Conservation (phyloP, 2,113 vertebrate species). For the Hippocampus barbouri region DNA sequence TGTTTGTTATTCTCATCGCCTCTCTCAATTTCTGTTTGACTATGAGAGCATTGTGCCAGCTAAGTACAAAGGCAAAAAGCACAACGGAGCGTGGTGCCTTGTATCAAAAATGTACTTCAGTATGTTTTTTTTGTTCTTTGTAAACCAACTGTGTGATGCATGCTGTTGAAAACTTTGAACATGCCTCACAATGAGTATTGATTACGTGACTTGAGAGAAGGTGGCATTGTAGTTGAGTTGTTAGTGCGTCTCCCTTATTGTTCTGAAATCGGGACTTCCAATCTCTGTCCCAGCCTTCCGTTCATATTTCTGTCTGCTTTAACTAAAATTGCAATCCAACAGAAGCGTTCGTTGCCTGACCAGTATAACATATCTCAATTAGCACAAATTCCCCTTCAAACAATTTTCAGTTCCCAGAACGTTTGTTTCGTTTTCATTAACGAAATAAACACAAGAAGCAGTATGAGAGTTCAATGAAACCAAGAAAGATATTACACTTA, state of each 20-base stretch:
- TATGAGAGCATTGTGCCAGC: constrained; percentile 40
- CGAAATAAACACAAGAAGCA: too few relatives aligned
- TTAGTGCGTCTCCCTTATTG: not conserved
- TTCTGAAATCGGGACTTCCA: not conserved
- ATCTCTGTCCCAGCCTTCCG: not conserved
- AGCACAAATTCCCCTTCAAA: too few relatives aligned
- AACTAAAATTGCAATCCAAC: too few relatives aligned
- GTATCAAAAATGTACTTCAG: not conserved
- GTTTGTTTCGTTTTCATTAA: too few relatives aligned
- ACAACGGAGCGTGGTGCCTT: not conserved
- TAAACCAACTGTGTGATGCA: not conserved
- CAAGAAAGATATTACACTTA: constrained; percentile 56
- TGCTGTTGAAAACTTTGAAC: not conserved
- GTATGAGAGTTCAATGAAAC: constrained; percentile 42
- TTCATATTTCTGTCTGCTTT: too few relatives aligned
- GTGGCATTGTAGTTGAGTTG: not conserved
- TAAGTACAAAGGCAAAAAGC: constrained; percentile 22
- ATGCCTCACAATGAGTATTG: not conserved
- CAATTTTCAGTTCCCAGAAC: too few relatives aligned
- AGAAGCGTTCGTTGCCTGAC: too few relatives aligned
- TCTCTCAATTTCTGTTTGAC: constrained; percentile 27
- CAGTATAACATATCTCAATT: too few relatives aligned
- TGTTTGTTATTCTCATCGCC: constrained; percentile 34
- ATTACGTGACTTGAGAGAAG: not conserved
- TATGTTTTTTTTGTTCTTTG: not conserved